Evolutionary conservation across 2,888 invertebrate species (phyloP).

Genomic region (Norana najaformis): DNA sequence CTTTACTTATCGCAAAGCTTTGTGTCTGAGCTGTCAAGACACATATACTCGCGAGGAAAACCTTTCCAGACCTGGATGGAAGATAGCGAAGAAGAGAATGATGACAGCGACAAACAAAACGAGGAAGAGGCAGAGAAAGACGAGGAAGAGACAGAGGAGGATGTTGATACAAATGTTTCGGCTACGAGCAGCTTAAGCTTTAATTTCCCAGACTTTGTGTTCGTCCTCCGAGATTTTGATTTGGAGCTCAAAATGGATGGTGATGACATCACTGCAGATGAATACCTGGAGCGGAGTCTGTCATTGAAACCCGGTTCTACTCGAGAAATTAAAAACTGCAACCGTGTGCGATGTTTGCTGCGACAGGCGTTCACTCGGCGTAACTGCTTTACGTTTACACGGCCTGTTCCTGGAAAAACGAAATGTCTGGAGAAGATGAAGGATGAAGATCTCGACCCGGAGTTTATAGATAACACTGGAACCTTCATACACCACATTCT

Average conservation of each 20-base stretch:
- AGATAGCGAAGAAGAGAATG: neutral
- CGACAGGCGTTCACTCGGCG: neutral
- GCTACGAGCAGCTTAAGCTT: neutral
- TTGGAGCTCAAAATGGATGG: conserved; percentile 18
- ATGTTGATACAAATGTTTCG: neutral
- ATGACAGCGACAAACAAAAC: neutral
- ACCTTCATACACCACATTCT: neutral
- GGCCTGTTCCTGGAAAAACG: conserved; percentile 2
- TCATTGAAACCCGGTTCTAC: neutral
- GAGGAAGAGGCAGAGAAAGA: neutral
- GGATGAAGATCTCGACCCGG: neutral
- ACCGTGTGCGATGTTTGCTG: neutral
- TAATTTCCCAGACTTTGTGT: conserved; percentile 28
- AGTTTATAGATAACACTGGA: conserved; percentile 19
- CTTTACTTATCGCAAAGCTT: neutral
- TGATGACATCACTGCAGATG: neutral
- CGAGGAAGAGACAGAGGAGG: neutral
- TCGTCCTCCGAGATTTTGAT: conserved; percentile 16
- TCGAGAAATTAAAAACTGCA: neutral
- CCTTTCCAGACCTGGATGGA: neutral
- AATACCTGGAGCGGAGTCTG: conserved; percentile 6
- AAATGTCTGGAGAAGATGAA: neutral
- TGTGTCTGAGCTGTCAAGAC: neutral
- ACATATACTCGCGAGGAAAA: conserved; percentile 4
- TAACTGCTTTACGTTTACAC: neutral